Percentiles rank a stretch among this genome's conserved stretches.
phyloP scores from a whole-genome alignment of 64 coral and sea anemone genomes.

The Hydrozoanthus tunicans region DNA sequence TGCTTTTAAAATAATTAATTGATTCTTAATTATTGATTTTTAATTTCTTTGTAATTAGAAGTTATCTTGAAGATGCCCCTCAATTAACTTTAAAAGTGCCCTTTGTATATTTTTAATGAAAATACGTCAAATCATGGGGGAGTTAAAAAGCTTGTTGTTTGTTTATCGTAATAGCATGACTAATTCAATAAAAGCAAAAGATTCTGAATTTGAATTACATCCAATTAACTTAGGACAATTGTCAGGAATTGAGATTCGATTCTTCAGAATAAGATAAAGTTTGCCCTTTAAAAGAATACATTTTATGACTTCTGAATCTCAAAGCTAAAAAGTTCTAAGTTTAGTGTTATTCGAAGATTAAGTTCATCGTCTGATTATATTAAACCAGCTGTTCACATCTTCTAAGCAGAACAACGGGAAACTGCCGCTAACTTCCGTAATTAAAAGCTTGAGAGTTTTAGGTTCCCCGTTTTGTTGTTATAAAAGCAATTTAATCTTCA shows the following conservation, averaged over 20 bases:
- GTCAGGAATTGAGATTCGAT: too few relatives aligned
- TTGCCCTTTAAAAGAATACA: too few relatives aligned
- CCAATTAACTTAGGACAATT: too few relatives aligned
- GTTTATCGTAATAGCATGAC: not conserved
- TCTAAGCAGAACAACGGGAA: not conserved
- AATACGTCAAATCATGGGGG: not conserved
- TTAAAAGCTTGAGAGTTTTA: not conserved
- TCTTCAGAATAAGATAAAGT: too few relatives aligned
- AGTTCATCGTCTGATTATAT: too few relatives aligned
- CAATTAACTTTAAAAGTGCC: constrained; percentile 27
- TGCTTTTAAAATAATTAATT: too few relatives aligned
- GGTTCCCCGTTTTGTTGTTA: too few relatives aligned
- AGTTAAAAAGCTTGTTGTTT: not conserved
- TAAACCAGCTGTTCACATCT: too few relatives aligned
- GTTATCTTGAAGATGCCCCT: not conserved
- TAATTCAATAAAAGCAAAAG: not conserved
- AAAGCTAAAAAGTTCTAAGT: too few relatives aligned
- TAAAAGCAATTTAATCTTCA: too few relatives aligned
- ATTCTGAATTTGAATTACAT: not conserved
- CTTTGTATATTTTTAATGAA: constrained; percentile 22
- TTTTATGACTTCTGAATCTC: too few relatives aligned
- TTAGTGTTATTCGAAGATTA: too few relatives aligned
- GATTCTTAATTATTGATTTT: not conserved
- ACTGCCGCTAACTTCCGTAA: constrained; percentile 5
- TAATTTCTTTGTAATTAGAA: constrained; percentile 37